These are phyloP conservation scores for Nebria brevicollis DNA, from an alignment of 2,888 invertebrate genomes.

Conservation along the genomic window DNA sequence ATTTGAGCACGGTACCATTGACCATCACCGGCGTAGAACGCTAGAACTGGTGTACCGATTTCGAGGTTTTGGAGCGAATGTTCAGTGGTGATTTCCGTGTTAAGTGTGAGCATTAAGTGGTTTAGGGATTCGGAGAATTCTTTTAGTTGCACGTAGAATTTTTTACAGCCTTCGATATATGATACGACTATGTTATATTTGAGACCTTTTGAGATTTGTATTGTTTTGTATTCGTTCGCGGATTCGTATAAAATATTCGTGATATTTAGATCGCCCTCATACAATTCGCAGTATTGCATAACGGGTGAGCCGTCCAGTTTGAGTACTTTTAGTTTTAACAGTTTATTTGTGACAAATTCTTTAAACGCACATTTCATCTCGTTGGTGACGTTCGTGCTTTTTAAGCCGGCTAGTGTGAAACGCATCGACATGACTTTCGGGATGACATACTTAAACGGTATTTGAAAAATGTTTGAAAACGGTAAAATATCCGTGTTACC, in stretches of 20 bases:
- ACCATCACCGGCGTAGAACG: constrained; percentile 80
- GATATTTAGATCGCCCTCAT: constrained; percentile 62
- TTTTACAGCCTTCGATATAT: constrained; percentile 75
- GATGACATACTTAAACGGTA: constrained; percentile 77
- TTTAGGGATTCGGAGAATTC: constrained; percentile 70
- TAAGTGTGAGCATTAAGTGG: constrained; percentile 75
- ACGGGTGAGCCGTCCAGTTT: constrained; percentile 76
- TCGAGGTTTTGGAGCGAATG: constrained; percentile 57
- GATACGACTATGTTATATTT: constrained; percentile 70
- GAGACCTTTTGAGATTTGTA: constrained; percentile 57
- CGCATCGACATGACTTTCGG: constrained; percentile 80
- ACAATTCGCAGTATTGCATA: constrained; percentile 80
- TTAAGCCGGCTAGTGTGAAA: constrained; percentile 77
- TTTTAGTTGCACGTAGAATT: constrained; percentile 79
- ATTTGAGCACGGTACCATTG: constrained; percentile 94
- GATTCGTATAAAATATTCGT: constrained; percentile 51
- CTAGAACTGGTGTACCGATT: constrained; percentile 77
- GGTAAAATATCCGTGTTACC: constrained; percentile 80
- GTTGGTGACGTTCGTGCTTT: constrained; percentile 64
- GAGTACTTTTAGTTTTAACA: constrained; percentile 73
- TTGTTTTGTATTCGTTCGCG: constrained; percentile 51
- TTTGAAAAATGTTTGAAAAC: constrained; percentile 77
- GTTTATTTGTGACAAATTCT: constrained; percentile 71
- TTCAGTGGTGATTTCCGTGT: constrained; percentile 64
- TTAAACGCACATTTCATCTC: constrained; percentile 79